phyloP scores from a whole-genome alignment of 1,140 invertebrate species.

The Danaus plexippus region DNA sequence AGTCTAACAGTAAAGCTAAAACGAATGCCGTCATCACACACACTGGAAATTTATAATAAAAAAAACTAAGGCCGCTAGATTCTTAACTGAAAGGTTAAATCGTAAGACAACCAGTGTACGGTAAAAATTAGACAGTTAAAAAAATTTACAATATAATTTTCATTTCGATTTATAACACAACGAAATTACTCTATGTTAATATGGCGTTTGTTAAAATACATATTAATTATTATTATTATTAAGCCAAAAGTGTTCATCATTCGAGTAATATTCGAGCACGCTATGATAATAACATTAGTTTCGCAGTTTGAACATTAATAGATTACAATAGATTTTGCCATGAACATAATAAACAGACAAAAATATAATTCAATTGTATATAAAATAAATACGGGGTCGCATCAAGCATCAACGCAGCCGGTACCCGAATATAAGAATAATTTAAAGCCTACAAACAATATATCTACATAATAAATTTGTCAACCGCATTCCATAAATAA shows the following conservation, averaged over 20 bases:
- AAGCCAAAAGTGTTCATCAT: too few relatives aligned
- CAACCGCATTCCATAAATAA: slow-evolving; percentile 10
- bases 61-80: slow-evolving; percentile 54
- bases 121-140: slow-evolving; percentile 20
- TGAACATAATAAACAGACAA: slow-evolving; percentile 37
- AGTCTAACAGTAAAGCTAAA: slow-evolving; percentile 67
- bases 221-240: slow-evolving; percentile 12
- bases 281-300: too few relatives aligned
- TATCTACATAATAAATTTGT: slow-evolving; percentile 43
- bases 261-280: too few relatives aligned
- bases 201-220: slow-evolving; percentile 41
- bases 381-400: slow-evolving; percentile 33
- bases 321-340: too few relatives aligned
- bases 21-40: slow-evolving; percentile 56
- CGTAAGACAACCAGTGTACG: slow-evolving; percentile 21
- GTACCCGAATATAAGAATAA: slow-evolving; percentile 58
- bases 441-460: slow-evolving; percentile 67
- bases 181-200: slow-evolving; percentile 48
- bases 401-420: slow-evolving; percentile 19
- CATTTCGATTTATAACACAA: slow-evolving; percentile 23
- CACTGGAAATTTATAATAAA: slow-evolving; percentile 50
- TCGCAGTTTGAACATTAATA: too few relatives aligned
- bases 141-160: slow-evolving; percentile 23
- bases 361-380: slow-evolving; percentile 60
- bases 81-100: slow-evolving; percentile 22